Evolutionary conservation across 2,888 invertebrate species (phyloP).

Genomic region (Ametastegia equiseti): DNA sequence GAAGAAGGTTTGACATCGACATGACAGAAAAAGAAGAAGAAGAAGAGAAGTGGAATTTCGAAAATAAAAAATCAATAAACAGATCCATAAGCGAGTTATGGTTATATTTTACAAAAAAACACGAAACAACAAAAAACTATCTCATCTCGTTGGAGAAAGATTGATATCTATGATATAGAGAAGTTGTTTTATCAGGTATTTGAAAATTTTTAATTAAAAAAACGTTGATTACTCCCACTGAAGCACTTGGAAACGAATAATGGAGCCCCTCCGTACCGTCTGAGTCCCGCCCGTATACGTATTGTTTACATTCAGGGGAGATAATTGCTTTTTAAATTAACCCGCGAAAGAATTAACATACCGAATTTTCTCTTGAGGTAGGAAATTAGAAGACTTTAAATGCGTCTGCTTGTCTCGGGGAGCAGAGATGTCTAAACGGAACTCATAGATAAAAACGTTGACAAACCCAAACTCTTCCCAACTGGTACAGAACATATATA

Average conservation of each 20-base stretch:
- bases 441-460: slow-evolving; percentile 25
- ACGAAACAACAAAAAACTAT: neutral
- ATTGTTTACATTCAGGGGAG: slow-evolving; percentile 62
- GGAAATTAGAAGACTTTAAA: slow-evolving; percentile 50
- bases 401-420: slow-evolving; percentile 9
- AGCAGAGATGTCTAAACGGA: slow-evolving; percentile 17
- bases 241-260: slow-evolving; percentile 50
- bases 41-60: neutral
- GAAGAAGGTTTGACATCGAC: neutral
- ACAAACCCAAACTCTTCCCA: neutral
- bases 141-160: neutral
- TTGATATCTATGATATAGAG: neutral
- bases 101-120: no score
- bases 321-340: slow-evolving; percentile 68
- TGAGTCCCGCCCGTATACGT: slow-evolving; percentile 48
- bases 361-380: slow-evolving; percentile 50
- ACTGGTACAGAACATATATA: neutral
- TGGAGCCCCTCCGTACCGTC: slow-evolving; percentile 40
- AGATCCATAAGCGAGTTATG: no score
- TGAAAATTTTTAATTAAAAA: slow-evolving; percentile 43
- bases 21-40: neutral
- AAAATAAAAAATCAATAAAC: no score
- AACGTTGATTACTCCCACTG: slow-evolving; percentile 26
- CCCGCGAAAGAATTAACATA: slow-evolving; percentile 60
- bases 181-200: slow-evolving; percentile 36